phyloP scores from a whole-genome alignment of 53 echinoderm and acorn worm species.

The Actinopyga echinites region DNA sequence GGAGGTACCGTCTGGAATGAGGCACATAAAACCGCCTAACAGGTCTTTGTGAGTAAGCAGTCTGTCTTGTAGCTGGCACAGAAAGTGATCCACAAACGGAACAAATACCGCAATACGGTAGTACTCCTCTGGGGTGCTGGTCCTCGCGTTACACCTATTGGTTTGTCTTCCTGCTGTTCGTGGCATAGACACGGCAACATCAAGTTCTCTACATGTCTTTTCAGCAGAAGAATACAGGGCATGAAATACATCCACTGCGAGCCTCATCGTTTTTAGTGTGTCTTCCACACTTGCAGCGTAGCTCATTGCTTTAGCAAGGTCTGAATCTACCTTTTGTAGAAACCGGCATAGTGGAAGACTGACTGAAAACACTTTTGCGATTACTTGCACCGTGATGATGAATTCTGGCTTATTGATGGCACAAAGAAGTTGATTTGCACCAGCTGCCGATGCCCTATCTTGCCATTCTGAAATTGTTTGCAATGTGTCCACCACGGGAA shows the following conservation, averaged over 20 bases:
- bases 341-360: constrained; percentile 36
- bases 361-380: constrained; percentile 24
- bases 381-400: constrained; percentile 34
- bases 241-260: constrained; percentile 15
- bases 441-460: constrained; percentile 22
- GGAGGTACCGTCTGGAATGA: constrained; percentile 28
- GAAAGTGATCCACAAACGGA: constrained; percentile 40
- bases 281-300: constrained; percentile 19
- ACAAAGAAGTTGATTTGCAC: constrained; percentile 8
- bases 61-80: constrained; percentile 22
- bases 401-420: constrained; percentile 19
- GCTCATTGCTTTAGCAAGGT: constrained; percentile 8
- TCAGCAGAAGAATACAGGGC: neutral
- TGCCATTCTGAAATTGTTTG: constrained; percentile 33
- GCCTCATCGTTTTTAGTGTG: constrained; percentile 6
- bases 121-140: constrained; percentile 23
- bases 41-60: constrained; percentile 21
- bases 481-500: constrained; percentile 22
- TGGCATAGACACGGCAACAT: constrained; percentile 15
- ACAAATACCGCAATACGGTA: neutral
- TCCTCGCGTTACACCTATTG: neutral
- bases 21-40: constrained; percentile 24
- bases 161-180: constrained; percentile 43
- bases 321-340: constrained; percentile 19
- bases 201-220: constrained; percentile 27